Percentiles rank a stretch among this genome's conserved stretches.
phyloP scores from a whole-genome alignment of 2,113 vertebrate genomes.

The Uropsilus gracilis region DNA sequence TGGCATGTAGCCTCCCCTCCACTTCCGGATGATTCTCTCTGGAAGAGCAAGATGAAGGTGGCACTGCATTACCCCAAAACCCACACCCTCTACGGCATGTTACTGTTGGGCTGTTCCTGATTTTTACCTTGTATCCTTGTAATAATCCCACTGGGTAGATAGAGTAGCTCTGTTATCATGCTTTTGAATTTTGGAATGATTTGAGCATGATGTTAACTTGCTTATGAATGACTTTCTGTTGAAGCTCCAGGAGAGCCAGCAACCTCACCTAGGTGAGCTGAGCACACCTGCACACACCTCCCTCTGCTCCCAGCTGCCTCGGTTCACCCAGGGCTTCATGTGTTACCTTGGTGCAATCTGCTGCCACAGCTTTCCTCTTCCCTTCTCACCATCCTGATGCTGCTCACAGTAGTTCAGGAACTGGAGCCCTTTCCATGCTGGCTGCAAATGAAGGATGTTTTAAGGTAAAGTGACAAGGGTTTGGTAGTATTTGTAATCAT shows the following conservation, averaged over 20 bases:
- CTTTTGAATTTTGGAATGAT: not conserved
- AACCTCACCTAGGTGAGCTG: not conserved
- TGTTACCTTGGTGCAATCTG: not conserved
- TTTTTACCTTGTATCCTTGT: not conserved
- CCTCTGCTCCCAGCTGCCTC: not conserved
- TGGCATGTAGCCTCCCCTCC: not conserved
- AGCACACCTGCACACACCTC: not conserved
- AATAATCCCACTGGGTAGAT: not conserved
- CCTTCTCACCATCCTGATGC: not conserved
- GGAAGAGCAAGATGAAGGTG: not conserved
- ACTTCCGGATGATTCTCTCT: not conserved
- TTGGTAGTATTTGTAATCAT: not conserved
- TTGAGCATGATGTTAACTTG: not conserved
- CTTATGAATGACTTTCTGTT: not conserved
- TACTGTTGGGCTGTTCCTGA: not conserved
- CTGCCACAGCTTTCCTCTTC: not conserved
- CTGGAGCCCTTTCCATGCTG: not conserved
- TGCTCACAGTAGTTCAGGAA: not conserved
- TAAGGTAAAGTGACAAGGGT: not conserved
- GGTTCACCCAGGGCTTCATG: accelerated
- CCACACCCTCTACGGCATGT: not conserved
- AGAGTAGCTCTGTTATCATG: not conserved
- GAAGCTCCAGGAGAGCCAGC: not conserved
- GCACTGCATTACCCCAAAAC: not conserved
- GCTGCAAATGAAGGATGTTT: not conserved